These are phyloP conservation scores for Notocelia uddmanniana DNA, from an alignment of 2,888 invertebrate species.

Conservation along the genomic window DNA sequence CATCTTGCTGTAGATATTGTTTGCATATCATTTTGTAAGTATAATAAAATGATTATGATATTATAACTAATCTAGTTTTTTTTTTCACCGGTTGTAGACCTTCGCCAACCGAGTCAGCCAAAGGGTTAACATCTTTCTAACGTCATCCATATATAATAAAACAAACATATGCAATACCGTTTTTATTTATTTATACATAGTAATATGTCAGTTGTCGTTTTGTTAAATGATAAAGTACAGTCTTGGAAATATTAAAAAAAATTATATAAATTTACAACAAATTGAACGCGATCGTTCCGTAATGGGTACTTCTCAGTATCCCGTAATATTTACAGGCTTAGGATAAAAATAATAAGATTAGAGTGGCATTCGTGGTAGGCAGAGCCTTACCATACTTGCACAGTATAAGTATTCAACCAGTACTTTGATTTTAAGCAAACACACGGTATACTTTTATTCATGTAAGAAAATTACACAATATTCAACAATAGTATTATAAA, in stretches of 20 bases:
- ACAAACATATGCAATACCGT: slow-evolving; percentile 72
- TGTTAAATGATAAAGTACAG: slow-evolving; percentile 82
- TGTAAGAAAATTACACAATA: too few species aligned
- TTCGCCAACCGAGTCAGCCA: too few species aligned
- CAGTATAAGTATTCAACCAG: slow-evolving; percentile 13
- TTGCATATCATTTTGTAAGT: slow-evolving; percentile 26
- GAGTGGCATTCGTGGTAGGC: slow-evolving; percentile 52
- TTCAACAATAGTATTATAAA: too few species aligned
- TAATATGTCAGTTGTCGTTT: slow-evolving; percentile 78
- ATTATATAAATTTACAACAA: slow-evolving; percentile 76
- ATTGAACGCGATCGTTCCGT: slow-evolving; percentile 57
- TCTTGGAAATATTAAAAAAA: slow-evolving; percentile 82
- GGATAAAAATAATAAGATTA: slow-evolving; percentile 56
- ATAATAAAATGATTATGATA: slow-evolving; percentile 42
- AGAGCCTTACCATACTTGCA: slow-evolving; percentile 21
- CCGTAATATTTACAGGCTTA: slow-evolving; percentile 57
- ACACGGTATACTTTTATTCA: too few species aligned
- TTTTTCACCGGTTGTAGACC: background rate
- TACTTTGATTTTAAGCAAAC: background rate
- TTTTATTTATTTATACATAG: slow-evolving; percentile 84
- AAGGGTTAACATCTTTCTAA: background rate
- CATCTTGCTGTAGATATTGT: slow-evolving; percentile 8
- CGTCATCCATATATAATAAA: slow-evolving; percentile 60
- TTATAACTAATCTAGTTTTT: background rate
- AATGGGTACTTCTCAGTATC: slow-evolving; percentile 54